Conservation (phyloP, 2,888 invertebrate genomes). For the Limnephilus marmoratus region DNA sequence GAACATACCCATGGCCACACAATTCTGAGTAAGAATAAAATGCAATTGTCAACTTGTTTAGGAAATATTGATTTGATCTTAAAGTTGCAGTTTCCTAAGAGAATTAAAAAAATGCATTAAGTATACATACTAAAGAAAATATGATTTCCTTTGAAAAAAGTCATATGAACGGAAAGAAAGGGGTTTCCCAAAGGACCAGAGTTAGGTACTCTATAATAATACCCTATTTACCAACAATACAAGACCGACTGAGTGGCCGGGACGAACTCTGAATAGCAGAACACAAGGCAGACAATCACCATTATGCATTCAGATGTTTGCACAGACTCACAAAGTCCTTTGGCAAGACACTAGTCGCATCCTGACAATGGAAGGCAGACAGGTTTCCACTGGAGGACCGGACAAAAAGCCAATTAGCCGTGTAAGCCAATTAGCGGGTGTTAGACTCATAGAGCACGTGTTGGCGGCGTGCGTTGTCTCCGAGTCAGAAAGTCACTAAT, state of each 20-base stretch:
- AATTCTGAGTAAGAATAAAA: too few relatives aligned
- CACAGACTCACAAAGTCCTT: slow-evolving; percentile 5
- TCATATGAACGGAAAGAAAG: not conserved
- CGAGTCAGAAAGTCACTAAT: not conserved
- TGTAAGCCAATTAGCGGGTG: slow-evolving; percentile 29
- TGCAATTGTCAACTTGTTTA: too few relatives aligned
- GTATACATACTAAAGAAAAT: too few relatives aligned
- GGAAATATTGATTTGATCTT: not conserved
- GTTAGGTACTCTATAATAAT: not conserved
- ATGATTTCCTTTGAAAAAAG: not conserved
- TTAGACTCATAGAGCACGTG: not conserved
- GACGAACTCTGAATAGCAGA: not conserved
- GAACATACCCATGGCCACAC: too few relatives aligned
- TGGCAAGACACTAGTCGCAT: not conserved
- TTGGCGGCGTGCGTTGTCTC: not conserved
- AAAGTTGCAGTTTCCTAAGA: not conserved
- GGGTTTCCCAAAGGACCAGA: not conserved
- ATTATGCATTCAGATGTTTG: not conserved
- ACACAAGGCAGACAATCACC: slow-evolving; percentile 9
- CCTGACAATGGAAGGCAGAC: not conserved
- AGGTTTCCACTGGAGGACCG: not conserved
- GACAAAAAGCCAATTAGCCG: slow-evolving; percentile 42
- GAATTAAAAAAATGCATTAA: not conserved
- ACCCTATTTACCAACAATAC: not conserved
- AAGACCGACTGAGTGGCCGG: not conserved